These are phyloP conservation scores for Tachina fera DNA, from an alignment of 2,888 invertebrate genomes.

Conservation along the genomic window DNA sequence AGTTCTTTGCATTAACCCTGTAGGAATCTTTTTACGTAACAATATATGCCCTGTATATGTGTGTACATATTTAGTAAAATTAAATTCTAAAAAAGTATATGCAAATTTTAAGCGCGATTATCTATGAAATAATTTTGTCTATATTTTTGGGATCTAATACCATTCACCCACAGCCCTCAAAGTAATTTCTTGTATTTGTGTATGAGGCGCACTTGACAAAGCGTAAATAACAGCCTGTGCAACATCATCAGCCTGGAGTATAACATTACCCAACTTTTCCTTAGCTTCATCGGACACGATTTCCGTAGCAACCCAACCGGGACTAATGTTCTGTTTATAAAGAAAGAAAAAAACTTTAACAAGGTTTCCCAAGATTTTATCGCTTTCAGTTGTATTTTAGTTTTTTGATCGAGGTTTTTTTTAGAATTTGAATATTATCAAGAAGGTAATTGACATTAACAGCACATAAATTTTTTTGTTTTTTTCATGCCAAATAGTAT, in stretches of 20 bases:
- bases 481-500: too few relatives aligned
- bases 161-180: conserved; percentile 80
- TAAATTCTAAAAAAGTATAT: background rate
- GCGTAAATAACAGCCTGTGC: conserved; percentile 79
- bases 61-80: background rate
- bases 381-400: background rate
- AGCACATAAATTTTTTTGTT: too few relatives aligned
- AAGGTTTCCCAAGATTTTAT: background rate
- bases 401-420: background rate
- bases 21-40: too few relatives aligned
- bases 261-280: conserved; percentile 74
- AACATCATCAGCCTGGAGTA: conserved; percentile 79
- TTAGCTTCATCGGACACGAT: conserved; percentile 78
- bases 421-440: background rate
- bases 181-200: conserved; percentile 79
- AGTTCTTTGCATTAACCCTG: too few relatives aligned
- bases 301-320: conserved; percentile 80
- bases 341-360: background rate
- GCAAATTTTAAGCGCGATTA: background rate
- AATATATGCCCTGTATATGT: too few relatives aligned
- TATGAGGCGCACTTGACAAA: conserved; percentile 77
- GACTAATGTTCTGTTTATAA: conserved; percentile 78
- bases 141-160: conserved; percentile 56
- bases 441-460: too few relatives aligned
- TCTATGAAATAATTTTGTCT: background rate